Evolutionary conservation across 2,888 invertebrate species (phyloP).

Genomic region (Hemithea aestivaria): DNA sequence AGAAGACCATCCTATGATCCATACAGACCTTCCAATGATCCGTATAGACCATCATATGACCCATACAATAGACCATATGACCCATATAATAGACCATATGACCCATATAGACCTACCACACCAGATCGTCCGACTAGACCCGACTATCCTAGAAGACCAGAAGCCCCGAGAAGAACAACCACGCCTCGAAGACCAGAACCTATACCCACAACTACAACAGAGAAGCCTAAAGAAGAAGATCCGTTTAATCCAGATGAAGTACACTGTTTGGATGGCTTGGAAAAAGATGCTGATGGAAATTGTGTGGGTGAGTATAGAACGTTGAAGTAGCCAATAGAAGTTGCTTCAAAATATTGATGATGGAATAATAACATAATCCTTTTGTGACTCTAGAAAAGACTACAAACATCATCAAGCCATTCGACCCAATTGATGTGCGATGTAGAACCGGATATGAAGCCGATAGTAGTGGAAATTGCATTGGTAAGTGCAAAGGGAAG

Average conservation of each 20-base stretch:
- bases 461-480: too few species aligned
- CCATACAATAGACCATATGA: too few species aligned
- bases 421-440: too few species aligned
- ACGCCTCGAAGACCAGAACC: constrained; percentile 10
- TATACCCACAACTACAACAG: constrained; percentile 9
- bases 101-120: constrained; percentile 24
- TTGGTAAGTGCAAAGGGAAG: too few species aligned
- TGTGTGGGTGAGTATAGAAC: constrained; percentile 20
- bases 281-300: constrained; percentile 16
- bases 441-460: not conserved
- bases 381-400: too few species aligned
- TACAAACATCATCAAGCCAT: not conserved
- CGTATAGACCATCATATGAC: too few species aligned
- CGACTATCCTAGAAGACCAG: constrained; percentile 22
- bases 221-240: constrained; percentile 2
- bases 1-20: constrained; percentile 19
- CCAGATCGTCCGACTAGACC: constrained; percentile 24
- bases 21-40: constrained; percentile 18
- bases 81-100: too few species aligned
- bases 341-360: too few species aligned
- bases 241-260: constrained; percentile 47
- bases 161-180: constrained; percentile 21
- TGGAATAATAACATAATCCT: too few species aligned
- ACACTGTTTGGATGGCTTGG: constrained; percentile 6
- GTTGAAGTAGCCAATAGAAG: too few species aligned